These are phyloP conservation scores for Athene noctua DNA, from an alignment of 2,113 vertebrate species.

Conservation along the genomic window DNA sequence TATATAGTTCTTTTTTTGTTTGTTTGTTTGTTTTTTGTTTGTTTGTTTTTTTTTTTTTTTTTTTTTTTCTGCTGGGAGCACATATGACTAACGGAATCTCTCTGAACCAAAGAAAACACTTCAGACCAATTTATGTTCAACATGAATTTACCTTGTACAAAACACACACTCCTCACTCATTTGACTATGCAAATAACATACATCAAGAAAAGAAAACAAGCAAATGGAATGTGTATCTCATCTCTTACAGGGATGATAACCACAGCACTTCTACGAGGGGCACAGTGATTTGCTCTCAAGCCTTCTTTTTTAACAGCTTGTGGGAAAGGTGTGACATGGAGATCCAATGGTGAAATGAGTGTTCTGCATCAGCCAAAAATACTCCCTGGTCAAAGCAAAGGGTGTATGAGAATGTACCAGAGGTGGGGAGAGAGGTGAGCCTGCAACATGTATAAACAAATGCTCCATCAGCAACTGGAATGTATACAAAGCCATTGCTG, in stretches of 20 bases:
- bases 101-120: neutral
- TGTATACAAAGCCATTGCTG: conserved; percentile 21
- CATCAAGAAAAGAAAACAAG: neutral
- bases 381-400: neutral
- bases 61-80: neutral
- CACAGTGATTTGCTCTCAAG: neutral
- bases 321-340: neutral
- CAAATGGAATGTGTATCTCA: neutral
- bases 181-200: neutral
- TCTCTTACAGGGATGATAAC: neutral
- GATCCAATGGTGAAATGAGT: neutral
- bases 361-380: conserved; percentile 17
- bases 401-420: neutral
- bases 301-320: neutral
- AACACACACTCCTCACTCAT: neutral
- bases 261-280: neutral
- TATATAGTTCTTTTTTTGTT: neutral
- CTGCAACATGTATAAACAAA: neutral
- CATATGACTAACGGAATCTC: neutral
- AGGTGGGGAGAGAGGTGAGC: neutral
- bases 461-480: neutral
- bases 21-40: neutral
- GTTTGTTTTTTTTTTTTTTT: neutral
- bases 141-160: neutral
- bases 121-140: neutral